Evolutionary conservation across 1,140 invertebrate species (phyloP), one percentile per base, ranked within the genome.

Genomic region (Argopecten irradians): DNA sequence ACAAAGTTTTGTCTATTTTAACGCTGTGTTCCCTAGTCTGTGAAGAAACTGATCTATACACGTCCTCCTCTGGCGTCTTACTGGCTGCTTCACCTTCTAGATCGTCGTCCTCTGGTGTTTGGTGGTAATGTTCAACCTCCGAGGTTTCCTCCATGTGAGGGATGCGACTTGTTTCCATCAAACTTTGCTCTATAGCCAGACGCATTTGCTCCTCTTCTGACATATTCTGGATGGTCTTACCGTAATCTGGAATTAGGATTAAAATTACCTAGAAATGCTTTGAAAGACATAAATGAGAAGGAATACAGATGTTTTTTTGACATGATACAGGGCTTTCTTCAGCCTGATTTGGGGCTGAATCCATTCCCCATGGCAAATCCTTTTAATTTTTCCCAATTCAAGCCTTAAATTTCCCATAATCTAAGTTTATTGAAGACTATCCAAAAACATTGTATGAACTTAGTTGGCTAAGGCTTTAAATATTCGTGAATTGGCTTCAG

Each of bases 111-210:
- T 1, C 28, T 22, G 8, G 55, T 71, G 22, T 28, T 8, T 5
- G 22, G 22, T 71, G n/a, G 55, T 7, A 28, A 3, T 22, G 14
- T n/a, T 71, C 55, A 5, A 71, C 32, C 34, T 39, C 36, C 33
- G 33, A 33, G 33, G 34, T 34, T 34, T 28, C 34, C 19, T 87
- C 86, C 28, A 5, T 83, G 34, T 39, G 34, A 82, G 86, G 5
- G 34, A 33, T 34, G 34, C 39, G 71, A 84, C 86, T 87, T 34
- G 71, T 86, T 34, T 90, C 86, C 46, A 84, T 87, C 71, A 93
- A 71, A 88, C 92, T 93, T 35, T 88, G 34, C 32, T 91, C 89
- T 82, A 92, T 90, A 28, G 91, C 92, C n/a, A 91, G 39, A 82
- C 86, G 41, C 46, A 91, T 85, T 83, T 89, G 88, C 55, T 91